A percentile compares a stretch with the other conserved stretches of the same genome.
These are phyloP conservation scores for Dendrocincla tyrannina DNA, from an alignment of 2,797 vertebrate species.

Conservation along the genomic window DNA sequence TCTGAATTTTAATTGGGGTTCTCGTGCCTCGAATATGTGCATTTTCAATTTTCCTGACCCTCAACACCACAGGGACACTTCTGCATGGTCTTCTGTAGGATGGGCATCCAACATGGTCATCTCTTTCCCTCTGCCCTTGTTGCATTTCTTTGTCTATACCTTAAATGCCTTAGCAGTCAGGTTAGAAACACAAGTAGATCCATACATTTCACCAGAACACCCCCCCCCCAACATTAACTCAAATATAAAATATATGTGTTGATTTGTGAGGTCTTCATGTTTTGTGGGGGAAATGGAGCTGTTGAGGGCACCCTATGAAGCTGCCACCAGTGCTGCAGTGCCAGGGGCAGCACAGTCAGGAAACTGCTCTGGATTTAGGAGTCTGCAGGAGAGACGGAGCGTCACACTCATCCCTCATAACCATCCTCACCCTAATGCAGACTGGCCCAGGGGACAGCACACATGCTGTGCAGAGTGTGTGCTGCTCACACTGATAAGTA, in stretches of 20 bases:
- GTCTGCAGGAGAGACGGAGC: not conserved
- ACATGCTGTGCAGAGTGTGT: not conserved
- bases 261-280: not conserved
- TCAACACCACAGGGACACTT: fast-evolving
- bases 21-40: fast-evolving
- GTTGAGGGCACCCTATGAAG: not conserved
- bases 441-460: not conserved
- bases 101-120: too few species aligned
- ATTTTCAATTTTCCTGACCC: not conserved
- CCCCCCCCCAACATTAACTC: not conserved
- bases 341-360: not conserved
- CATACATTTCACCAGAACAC: not conserved
- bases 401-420: not conserved
- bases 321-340: not conserved
- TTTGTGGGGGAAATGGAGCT: not conserved
- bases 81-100: fast-evolving
- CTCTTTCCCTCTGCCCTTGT: not conserved
- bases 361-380: not conserved
- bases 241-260: not conserved
- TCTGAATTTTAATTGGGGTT: not conserved
- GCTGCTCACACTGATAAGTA: not conserved
- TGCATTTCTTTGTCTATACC: not conserved
- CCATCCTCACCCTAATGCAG: not conserved
- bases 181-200: not conserved
- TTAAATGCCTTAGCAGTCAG: not conserved